phyloP scores from a whole-genome alignment of 2,113 vertebrate species.

The Potamarius usumacintae region DNA sequence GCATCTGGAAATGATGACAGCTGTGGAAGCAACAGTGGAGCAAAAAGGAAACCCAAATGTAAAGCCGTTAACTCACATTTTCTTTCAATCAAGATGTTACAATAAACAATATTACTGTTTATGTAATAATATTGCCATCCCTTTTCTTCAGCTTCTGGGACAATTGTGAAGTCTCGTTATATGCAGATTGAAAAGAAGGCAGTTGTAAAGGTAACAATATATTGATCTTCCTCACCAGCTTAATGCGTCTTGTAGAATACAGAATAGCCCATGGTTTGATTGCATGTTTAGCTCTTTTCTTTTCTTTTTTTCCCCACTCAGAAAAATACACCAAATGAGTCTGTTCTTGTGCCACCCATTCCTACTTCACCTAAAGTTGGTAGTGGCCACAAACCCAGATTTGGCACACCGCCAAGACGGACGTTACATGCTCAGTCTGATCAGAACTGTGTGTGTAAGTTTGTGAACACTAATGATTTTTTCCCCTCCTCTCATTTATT shows the following conservation, averaged over 20 bases:
- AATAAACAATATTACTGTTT: too few relatives aligned
- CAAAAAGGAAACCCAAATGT: conserved; percentile 58
- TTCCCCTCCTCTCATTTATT: background rate
- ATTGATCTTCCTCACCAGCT: too few relatives aligned
- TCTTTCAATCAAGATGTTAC: too few relatives aligned
- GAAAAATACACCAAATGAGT: conserved; percentile 58
- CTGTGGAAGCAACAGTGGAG: conserved; percentile 59
- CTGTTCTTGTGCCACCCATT: conserved; percentile 43
- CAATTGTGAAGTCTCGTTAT: conserved; percentile 72
- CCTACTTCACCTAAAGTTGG: conserved; percentile 65
- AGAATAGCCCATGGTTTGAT: background rate
- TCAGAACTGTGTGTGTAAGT: conserved; percentile 57
- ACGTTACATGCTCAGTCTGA: conserved; percentile 56
- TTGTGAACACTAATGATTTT: background rate
- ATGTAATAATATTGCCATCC: background rate
- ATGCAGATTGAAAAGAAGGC: conserved; percentile 69
- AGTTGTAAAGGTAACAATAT: conserved; percentile 65
- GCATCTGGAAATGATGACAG: conserved; percentile 54
- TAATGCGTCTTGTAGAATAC: background rate
- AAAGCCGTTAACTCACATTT: conserved; percentile 2
- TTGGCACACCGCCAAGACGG: conserved; percentile 56
- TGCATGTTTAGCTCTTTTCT: background rate
- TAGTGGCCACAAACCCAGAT: conserved; percentile 52
- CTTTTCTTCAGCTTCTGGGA: conserved; percentile 57
- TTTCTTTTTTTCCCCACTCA: background rate